Percentiles rank a stretch among this genome's conserved stretches.
These are phyloP conservation scores for Heterodera carotae DNA, from an alignment of 1,140 invertebrate genomes.

Conservation along the genomic window DNA sequence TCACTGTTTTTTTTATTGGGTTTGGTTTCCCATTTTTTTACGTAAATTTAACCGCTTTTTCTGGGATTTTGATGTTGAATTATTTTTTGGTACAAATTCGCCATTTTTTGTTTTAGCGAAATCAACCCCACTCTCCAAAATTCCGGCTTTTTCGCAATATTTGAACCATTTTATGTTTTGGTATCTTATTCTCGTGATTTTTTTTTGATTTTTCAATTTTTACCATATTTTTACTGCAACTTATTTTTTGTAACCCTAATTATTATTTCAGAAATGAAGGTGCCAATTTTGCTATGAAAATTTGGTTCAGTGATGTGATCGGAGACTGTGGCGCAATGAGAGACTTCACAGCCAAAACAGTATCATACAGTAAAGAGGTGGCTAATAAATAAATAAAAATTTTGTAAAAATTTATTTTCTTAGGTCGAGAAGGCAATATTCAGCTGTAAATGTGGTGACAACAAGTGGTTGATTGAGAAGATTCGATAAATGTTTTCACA, in stretches of 20 bases:
- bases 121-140: too few relatives aligned
- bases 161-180: neutral
- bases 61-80: too few relatives aligned
- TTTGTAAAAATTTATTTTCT: neutral
- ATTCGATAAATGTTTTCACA: neutral
- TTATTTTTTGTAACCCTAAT: neutral
- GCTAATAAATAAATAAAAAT: neutral
- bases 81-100: too few relatives aligned
- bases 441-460: neutral
- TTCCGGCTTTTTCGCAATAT: neutral
- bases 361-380: conserved; percentile 1
- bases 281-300: neutral
- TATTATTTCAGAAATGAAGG: neutral
- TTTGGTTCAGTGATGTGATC: neutral
- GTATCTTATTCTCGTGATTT: too few relatives aligned
- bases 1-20: too few relatives aligned
- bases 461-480: neutral
- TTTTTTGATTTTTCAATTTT: too few relatives aligned
- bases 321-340: neutral
- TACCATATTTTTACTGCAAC: too few relatives aligned
- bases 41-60: too few relatives aligned
- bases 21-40: too few relatives aligned
- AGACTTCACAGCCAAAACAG: neutral
- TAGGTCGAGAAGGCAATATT: neutral
- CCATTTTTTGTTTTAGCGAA: too few relatives aligned